Evolutionary conservation across 2,113 vertebrate species (phyloP), one percentile per base, ranked within the genome.

Genomic region (Scolopax mira): DNA sequence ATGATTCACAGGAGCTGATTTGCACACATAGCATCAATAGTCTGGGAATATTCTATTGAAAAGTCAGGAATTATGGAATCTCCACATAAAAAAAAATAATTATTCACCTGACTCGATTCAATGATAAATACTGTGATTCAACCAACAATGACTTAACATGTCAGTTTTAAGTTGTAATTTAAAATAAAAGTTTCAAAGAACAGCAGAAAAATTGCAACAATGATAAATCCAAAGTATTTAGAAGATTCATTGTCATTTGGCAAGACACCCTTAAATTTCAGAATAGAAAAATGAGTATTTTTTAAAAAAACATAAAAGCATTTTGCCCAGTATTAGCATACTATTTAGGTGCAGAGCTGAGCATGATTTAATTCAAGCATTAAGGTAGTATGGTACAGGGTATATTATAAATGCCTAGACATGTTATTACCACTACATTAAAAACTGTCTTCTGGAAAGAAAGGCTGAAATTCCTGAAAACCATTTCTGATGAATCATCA

Each of bases 401-500:
- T 37, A 57, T 73, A 44, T 71, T 81, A 80, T 41, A 87, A 88
- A 94, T 74, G 46, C 13, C 33, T 78, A 33, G 13, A 23, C 61
- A 33, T 62, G n/a, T 60, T 74, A 81, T 87, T 71, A 64, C 16
- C 19, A 51, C n/a, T 83, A 37, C 39, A 72, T 85, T 52, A 82
- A 57, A 90, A 81, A 79, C 3, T 37, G 4, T 35, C 77, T 74
- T 90, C 66, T 81, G 61, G 58, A 71, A 78, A 64, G 69, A 79
- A 85, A 61, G 16, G 16, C 44, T 90, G 65, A 91, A 84, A 46
- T 87, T 18, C 13, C 52, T 79, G 46, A 87, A 88, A 94, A 66
- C 10, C 25, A 42, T 65, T 93, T 82, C 65, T 96, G 88, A 79
- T 83, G 39, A 92, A 85, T 87, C 73, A 92, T 66, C 80, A 94